These are phyloP conservation scores for Stigmatopora argus DNA, from an alignment of 2,113 vertebrate species.

Conservation along the genomic window DNA sequence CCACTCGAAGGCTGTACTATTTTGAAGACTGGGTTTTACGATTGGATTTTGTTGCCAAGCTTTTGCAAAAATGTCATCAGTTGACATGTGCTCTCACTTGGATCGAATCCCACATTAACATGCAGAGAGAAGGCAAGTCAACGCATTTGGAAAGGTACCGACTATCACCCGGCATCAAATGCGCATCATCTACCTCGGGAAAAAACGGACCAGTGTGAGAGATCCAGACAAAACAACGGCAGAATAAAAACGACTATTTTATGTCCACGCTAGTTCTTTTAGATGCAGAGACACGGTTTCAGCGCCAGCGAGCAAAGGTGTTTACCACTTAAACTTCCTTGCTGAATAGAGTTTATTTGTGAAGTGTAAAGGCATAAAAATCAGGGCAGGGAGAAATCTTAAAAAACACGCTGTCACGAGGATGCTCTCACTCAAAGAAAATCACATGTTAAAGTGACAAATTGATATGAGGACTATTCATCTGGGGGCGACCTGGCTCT, in stretches of 20 bases:
- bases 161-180: conserved; percentile 13
- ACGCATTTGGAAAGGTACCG: conserved; percentile 3
- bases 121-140: background rate
- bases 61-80: background rate
- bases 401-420: conserved; percentile 11
- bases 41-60: background rate
- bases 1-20: background rate
- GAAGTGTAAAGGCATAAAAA: background rate
- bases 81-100: background rate
- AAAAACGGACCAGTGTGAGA: conserved; percentile 15
- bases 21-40: background rate
- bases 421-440: background rate
- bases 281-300: conserved; percentile 32
- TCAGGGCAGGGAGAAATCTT: conserved; percentile 35
- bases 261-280: conserved; percentile 34
- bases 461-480: conserved; percentile 17
- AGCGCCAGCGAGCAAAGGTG: conserved; percentile 45
- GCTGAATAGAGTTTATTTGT: conserved; percentile 25
- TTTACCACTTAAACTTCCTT: conserved; percentile 55
- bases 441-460: conserved; percentile 5
- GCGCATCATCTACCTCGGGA: conserved; percentile 4
- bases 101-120: background rate
- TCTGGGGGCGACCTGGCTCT: conserved; percentile 11
- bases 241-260: conserved; percentile 41
- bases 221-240: conserved; percentile 23